Base-by-base conservation (phyloP, 2,113 vertebrate species). In the Cynopterus brachyotis region DNA sequence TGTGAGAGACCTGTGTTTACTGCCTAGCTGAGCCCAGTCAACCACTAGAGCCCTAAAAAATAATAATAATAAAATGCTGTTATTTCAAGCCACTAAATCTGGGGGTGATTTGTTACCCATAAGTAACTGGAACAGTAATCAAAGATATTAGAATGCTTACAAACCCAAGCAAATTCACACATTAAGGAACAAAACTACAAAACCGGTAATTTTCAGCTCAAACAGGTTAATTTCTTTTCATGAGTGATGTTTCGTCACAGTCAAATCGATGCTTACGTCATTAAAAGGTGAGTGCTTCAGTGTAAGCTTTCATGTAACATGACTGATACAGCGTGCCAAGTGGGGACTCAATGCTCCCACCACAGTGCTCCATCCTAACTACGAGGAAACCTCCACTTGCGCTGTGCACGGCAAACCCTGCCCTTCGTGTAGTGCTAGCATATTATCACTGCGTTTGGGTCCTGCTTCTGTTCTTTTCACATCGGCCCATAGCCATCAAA, bases 81-180 rank as follows among this genome's bases (percentile, higher is more conserved):
- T 62, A 72, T 79, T 82, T 89, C 69, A 93, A 91, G 64, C 40
- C 40, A 87, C 53, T n/a, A 72, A 55, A 72, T 93, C 92, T 93
- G 57, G 62, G 69, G 75, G 59, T 47, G 20, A 88, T 81, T 69
- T 96, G 9, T 91, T 78, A 78, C 26, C 17, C 32, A 20, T 24
- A 66, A 66, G 45, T 42, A 55, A 91, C 35, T 83, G 50, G 62
- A 91, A 85, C 32, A 93, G 89, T 78, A 50, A 62, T 28, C 16
- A 45, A 85, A 94, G 30, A 45, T 69, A 81, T 42, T 15, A 47
- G 60, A 37, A 20, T 5, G 62, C 22, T 84, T 84, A 87, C 6
- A 69, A 96, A 57, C 57, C 62, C 94, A 94, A 94, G 70, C 28
- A 95, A 66, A 92, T 72, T 80, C 59, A 85, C 40, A 88, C 87